A percentile compares a stretch with the other conserved stretches of the same genome.
These are phyloP conservation scores for Papilio xuthus DNA, from an alignment of 1,140 invertebrate genomes.

Conservation along the genomic window DNA sequence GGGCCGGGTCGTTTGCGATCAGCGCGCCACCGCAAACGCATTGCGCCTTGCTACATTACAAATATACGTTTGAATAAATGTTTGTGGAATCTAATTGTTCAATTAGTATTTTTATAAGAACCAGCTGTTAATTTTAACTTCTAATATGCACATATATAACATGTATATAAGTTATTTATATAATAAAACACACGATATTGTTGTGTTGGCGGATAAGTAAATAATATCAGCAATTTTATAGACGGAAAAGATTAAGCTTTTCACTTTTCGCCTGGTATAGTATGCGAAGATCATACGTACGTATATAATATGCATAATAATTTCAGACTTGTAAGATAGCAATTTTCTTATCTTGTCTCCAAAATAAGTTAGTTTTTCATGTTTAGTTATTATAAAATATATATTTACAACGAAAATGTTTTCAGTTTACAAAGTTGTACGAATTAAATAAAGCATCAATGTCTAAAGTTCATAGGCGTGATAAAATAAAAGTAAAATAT, in stretches of 20 bases:
- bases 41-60: background rate
- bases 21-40: conserved; percentile 15
- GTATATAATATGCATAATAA: no score
- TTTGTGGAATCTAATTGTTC: background rate
- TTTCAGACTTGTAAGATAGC: no score
- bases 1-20: conserved; percentile 24
- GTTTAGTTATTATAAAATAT: background rate
- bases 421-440: background rate
- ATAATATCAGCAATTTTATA: no score
- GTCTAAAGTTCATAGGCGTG: conserved; percentile 18
- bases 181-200: no score
- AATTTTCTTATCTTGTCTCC: no score
- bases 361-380: no score
- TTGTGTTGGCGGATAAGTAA: no score
- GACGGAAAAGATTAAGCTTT: no score
- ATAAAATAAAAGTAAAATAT: conserved; percentile 40
- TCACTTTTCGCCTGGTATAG: no score
- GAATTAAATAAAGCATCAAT: background rate
- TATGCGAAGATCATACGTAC: no score
- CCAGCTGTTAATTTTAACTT: background rate
- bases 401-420: background rate
- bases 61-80: conserved; percentile 9
- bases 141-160: background rate
- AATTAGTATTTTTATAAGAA: background rate
- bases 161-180: no score